Evolutionary conservation across 2,113 vertebrate species (phyloP), one percentile per base, ranked within the genome.

Genomic region (Gracilinanus agilis): DNA sequence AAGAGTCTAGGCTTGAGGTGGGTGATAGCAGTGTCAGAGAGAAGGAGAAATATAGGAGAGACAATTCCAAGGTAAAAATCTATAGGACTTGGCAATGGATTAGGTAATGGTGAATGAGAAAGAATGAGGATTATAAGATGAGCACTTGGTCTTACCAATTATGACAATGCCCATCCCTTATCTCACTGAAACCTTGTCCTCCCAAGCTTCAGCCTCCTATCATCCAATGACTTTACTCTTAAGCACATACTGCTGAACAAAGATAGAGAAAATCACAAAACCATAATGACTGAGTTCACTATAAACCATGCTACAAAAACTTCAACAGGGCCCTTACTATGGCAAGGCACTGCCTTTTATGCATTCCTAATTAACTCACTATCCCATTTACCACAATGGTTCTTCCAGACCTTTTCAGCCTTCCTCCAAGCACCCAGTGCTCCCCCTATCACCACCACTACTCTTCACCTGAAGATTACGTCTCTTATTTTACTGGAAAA

Each of bases 401-500:
- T 24, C 9, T 91, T 67, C 88, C 92, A 56, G 44, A 93, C 21
- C 89, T 88, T 53, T 75, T 44, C 5, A 6, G 49, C 24, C 67
- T 7, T 61, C 54, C 88, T 91, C 83, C 56, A 2, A 40, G 90
- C 40, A 90, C 90, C 4, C 9, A 83, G 2, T 4, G 55, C 23
- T 83, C 53, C 92, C 90, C 90, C 44, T 23, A 6, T 27, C 34
- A 88, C 24, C 61, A 55, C n/a, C 53, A 53, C 91, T 89, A 54
- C 21, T 21, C 24, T 91, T 91, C 0, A 89, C 29, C 53, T 92
- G 2, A 83, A n/a, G n/a, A 21, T 83, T 19, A 83, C 8, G 2
- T 34, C 53, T 88, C 89, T 88, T 90, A 40, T 54, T 92, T 90
- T 75, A 75, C 67, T 54, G 83, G 89, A 53, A 94, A 96, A 93